Evolutionary conservation across 30 jellyfish, hydroid and myxozoan genomes (phyloP), one percentile per base, ranked within the genome.

Genomic region (Hydractinia symbiolongicarpus): DNA sequence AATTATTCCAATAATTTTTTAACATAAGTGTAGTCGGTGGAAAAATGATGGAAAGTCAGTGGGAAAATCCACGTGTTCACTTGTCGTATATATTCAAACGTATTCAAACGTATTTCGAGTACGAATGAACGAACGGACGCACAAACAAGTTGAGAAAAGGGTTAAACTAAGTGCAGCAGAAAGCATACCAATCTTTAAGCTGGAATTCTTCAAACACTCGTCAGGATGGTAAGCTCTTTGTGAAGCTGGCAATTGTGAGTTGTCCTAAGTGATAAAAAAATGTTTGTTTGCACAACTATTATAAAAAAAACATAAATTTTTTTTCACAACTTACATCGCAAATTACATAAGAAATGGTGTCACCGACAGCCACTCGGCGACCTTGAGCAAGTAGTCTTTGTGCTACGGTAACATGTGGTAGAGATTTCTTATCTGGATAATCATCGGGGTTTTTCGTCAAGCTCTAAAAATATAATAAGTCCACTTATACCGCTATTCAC

Each of bases 221-320:
- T 91, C 98, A 1, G 96, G 98, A 51, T 91, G 98, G 80, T 91
- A 91, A n/a, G 98, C 98, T 6, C 98, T 86, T 83, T 91, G 98
- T 9, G 96, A 79, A 1, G 96, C 92, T 50, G 98, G 95, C 5
- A 91, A 68, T 52, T 68, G 78, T 20, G 98, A 76, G 5, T 90
- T 89, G 75, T 91, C 98, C 98, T 91, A 60, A 8, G 79, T 81
- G 4, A 67, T 9, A 53, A 44, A 54, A 73, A 0, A 13, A 73
- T n/a, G 13, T 11, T n/a, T 64, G 86, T 54, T 30, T 30, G 44
- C 44, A 30, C 44, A 30, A 30, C 44, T 30, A 30, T 30, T 0
- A 30, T 30, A 30, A 30, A 30, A 30, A 30, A 8, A 66, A 5
- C 61, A 7, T 5, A 7, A 49, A 9, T 72, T 0, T 15, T 16